These are phyloP conservation scores for Pseudochromis fuscus DNA, from an alignment of 2,797 vertebrate genomes.

Conservation along the genomic window DNA sequence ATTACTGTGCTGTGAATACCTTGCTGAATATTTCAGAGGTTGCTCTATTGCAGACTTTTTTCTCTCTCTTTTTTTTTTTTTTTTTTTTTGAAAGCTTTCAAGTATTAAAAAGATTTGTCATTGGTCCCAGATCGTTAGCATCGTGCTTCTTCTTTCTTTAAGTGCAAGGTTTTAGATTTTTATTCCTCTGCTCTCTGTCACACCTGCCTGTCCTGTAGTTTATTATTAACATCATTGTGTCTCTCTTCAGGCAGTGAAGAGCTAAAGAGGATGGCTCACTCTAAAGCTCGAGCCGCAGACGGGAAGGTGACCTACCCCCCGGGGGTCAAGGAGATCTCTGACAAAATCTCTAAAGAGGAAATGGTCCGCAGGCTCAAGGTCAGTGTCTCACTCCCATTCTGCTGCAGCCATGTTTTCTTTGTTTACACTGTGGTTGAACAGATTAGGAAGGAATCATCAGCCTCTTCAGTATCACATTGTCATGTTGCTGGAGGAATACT, in stretches of 20 bases:
- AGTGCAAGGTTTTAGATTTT: constrained; percentile 9
- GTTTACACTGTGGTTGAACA: background rate
- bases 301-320: constrained; percentile 99
- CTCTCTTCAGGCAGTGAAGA: constrained; percentile 84
- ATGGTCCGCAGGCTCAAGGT: constrained; percentile 99
- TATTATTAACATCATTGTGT: constrained; percentile 27
- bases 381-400: constrained; percentile 20
- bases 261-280: constrained; percentile 97
- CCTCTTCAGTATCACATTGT: background rate
- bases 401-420: background rate
- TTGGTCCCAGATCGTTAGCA: constrained; percentile 16
- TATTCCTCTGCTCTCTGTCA: background rate
- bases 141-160: constrained; percentile 4
- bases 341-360: constrained; percentile 99
- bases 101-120: constrained; percentile 39
- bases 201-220: constrained; percentile 2
- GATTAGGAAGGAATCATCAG: background rate
- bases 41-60: constrained; percentile 40
- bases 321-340: constrained; percentile 99
- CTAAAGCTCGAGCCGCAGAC: constrained; percentile 97
- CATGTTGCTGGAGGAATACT: background rate
- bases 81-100: constrained; percentile 39
- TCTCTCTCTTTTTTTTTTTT: too few relatives aligned
- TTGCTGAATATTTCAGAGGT: constrained; percentile 64
- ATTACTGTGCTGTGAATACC: constrained; percentile 48